Evolutionary conservation across 2,888 invertebrate genomes (phyloP).

Genomic region (Epistrophe grossulariae): DNA sequence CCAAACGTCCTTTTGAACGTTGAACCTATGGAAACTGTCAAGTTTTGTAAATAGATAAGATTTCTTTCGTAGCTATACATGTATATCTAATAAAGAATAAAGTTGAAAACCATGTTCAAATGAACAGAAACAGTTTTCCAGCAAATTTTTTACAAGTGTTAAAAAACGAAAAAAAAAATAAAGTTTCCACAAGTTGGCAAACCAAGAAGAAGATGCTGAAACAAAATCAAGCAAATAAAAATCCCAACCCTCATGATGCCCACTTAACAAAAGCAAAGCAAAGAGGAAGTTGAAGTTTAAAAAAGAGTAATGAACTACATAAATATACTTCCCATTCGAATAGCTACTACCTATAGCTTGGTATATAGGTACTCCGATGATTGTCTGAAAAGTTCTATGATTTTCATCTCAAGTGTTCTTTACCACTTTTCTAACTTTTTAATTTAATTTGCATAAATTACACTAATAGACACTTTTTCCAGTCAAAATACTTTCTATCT

Average conservation of each 20-base stretch:
- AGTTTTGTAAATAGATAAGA: neutral
- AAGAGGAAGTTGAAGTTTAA: constrained; percentile 7
- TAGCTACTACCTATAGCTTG: neutral
- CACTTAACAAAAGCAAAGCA: neutral
- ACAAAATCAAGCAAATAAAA: constrained; percentile 28
- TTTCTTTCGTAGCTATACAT: neutral
- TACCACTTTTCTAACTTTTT: constrained; percentile 32
- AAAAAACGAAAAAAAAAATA: neutral
- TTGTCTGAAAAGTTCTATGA: constrained; percentile 34
- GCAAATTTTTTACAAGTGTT: neutral
- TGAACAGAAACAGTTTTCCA: neutral
- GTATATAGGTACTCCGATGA: neutral
- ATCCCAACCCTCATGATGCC: neutral
- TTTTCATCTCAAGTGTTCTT: constrained; percentile 28
- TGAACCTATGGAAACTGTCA: neutral
- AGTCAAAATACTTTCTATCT: constrained; percentile 54
- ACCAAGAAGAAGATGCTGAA: constrained; percentile 20
- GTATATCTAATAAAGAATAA: constrained; percentile 11
- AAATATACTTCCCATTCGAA: constrained; percentile 41
- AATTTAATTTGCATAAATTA: constrained; percentile 64
- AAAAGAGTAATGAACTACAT: constrained; percentile 37
- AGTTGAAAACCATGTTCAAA: constrained; percentile 23
- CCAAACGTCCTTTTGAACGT: neutral
- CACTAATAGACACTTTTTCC: constrained; percentile 60
- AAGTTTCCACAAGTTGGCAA: constrained; percentile 1